These are phyloP conservation scores for Callyntrura sp. DNA, from an alignment of 2,888 invertebrate genomes.

Conservation along the genomic window DNA sequence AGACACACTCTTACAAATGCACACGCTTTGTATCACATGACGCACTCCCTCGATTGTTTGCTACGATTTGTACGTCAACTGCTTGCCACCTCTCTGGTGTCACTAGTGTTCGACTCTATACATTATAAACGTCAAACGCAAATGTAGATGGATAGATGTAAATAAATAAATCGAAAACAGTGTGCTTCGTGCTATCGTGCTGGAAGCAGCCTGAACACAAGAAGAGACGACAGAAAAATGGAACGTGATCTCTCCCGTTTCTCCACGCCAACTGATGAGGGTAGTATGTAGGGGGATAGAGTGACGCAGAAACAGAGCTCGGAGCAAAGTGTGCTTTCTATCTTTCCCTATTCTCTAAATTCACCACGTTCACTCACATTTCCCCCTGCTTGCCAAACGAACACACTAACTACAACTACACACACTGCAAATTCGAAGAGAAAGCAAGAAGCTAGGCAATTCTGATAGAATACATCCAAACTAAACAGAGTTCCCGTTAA, in stretches of 20 bases:
- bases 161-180: conserved; percentile 58
- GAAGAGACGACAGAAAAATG: conserved; percentile 70
- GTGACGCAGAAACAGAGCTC: conserved; percentile 45
- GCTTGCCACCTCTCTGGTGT: conserved; percentile 44
- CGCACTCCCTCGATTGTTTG: conserved; percentile 22
- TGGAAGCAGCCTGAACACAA: conserved; percentile 9
- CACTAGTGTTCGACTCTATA: conserved; percentile 46
- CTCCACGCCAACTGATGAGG: conserved; percentile 77
- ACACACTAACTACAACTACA: neutral
- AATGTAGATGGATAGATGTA: conserved; percentile 61
- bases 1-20: neutral
- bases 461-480: neutral
- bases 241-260: conserved; percentile 78
- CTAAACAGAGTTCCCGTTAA: neutral
- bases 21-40: conserved; percentile 44
- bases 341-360: conserved; percentile 22
- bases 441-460: conserved; percentile 43
- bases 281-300: conserved; percentile 58
- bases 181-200: neutral
- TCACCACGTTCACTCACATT: conserved; percentile 48
- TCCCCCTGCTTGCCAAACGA: conserved; percentile 1
- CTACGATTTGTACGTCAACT: conserved; percentile 39
- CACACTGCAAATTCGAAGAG: conserved; percentile 45
- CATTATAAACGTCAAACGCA: conserved; percentile 63
- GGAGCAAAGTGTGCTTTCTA: conserved; percentile 51